Evolutionary conservation across 2,797 vertebrate species (phyloP), one percentile per base, ranked within the genome.

Genomic region (Myotis vivesi): DNA sequence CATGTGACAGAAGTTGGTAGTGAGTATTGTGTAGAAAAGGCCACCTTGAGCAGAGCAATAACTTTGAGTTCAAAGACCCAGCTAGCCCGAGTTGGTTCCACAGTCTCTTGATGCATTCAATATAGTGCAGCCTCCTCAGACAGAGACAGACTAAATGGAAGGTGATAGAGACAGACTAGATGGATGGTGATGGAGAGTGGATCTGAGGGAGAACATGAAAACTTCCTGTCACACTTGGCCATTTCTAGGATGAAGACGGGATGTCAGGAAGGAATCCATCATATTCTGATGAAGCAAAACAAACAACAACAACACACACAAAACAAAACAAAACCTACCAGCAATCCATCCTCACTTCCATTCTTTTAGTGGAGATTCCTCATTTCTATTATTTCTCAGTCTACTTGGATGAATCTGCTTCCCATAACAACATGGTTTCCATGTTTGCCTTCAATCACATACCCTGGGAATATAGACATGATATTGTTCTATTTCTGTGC

Each of bases 321-420:
- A 57, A 49, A 46, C 23, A 6, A 69, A 15, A 71, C 25, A 57
- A 72, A 41, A 72, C 13, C 19, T 28, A 55, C 12, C 20, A 87
- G 3, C 30, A 90, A 46, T 85, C 10, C 28, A 46, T 79, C 23
- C 51, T 5, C 64, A 15, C 3, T 86, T 49, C 57, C 41, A 85
- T 87, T 68, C n/a, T 38, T 83, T 79, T 44, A 89, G 57, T 62
- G 30, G 30, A 85, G 28, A 62, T 76, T 90, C 16, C 30, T 94
- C 41, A 41, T 87, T 82, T 88, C 71, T 57, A 41, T 76, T 88
- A 72, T 85, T 90, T 77, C 49, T 82, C 64, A 86, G 83, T 25
- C 15, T 57, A 79, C 30, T 66, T 75, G 33, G 20, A 73, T 69
- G 44, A 77, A 82, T 91, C 49, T 57, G 15, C 25, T 79, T 94